Evolutionary conservation across 2,888 invertebrate genomes (phyloP).

Genomic region (Lasius platythorax): DNA sequence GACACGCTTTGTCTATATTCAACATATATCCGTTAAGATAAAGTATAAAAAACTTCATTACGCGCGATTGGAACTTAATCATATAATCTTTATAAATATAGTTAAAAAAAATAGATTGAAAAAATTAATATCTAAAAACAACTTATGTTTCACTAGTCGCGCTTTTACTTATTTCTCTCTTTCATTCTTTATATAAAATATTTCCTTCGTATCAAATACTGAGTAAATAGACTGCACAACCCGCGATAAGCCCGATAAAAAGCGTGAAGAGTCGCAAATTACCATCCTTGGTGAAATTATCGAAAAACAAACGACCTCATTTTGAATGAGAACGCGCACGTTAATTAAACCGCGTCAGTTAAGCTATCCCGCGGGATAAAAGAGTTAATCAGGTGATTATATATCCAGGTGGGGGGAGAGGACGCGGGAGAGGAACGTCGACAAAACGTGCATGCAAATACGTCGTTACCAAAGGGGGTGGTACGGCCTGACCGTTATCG

Average conservation of each 20-base stretch:
- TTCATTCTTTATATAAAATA: not conserved
- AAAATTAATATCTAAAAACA: not conserved
- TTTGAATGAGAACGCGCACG: not conserved
- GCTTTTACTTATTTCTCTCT: not conserved
- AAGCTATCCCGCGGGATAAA: conserved; percentile 22
- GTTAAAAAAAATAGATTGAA: not conserved
- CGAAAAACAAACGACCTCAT: conserved; percentile 18
- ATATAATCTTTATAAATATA: not conserved
- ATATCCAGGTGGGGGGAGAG: not conserved
- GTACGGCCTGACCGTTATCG: conserved; percentile 47
- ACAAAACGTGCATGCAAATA: conserved; percentile 68
- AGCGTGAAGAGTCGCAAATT: not conserved
- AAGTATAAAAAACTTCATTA: not conserved
- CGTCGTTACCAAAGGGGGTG: conserved; percentile 64
- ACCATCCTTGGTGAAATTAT: not conserved
- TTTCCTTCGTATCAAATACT: not conserved
- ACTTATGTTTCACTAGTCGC: not conserved
- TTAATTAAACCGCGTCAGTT: conserved; percentile 22
- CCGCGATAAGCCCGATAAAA: not conserved
- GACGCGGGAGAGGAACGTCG: conserved; percentile 5
- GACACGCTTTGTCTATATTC: not conserved
- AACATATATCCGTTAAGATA: not conserved
- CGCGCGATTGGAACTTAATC: not conserved
- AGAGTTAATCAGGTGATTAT: conserved; percentile 44
- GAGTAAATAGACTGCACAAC: not conserved